These are phyloP conservation scores for Synergus laeviventris DNA, from an alignment of 2,888 invertebrate species.

Conservation along the genomic window DNA sequence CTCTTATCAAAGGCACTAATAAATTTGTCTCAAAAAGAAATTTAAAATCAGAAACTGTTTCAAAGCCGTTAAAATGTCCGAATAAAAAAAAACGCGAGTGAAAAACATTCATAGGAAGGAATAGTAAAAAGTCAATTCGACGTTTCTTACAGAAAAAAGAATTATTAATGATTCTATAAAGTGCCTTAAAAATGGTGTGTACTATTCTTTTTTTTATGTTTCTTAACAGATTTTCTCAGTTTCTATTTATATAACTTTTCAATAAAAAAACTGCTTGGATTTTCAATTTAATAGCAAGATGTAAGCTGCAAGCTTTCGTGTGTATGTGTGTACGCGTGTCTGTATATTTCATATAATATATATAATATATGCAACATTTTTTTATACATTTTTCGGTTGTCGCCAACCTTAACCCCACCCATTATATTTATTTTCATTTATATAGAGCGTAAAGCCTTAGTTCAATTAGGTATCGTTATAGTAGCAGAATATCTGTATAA, in stretches of 20 bases:
- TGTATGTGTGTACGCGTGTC: slow-evolving; percentile 40
- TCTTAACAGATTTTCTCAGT: not conserved
- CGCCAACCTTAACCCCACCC: slow-evolving; percentile 60
- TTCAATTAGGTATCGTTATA: slow-evolving; percentile 34
- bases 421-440: slow-evolving; percentile 48
- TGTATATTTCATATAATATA: slow-evolving; percentile 51
- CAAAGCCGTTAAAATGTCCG: not conserved
- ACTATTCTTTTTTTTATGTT: not conserved
- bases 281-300: not conserved
- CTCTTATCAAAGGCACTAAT: slow-evolving; percentile 15
- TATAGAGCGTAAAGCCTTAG: slow-evolving; percentile 33
- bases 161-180: slow-evolving; percentile 43
- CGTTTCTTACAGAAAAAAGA: slow-evolving; percentile 34
- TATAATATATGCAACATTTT: slow-evolving; percentile 56
- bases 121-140: slow-evolving; percentile 16
- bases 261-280: not conserved
- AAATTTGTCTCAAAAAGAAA: not conserved
- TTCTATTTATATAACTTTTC: not conserved
- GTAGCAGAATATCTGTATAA: slow-evolving; percentile 29
- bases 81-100: slow-evolving; percentile 11
- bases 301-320: slow-evolving; percentile 1
- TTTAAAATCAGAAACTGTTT: not conserved
- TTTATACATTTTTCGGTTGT: slow-evolving; percentile 60
- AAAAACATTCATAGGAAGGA: not conserved
- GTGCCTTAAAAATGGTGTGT: slow-evolving; percentile 33